These are phyloP conservation scores for Astur gentilis DNA, from an alignment of 2,113 vertebrate species.

Conservation along the genomic window DNA sequence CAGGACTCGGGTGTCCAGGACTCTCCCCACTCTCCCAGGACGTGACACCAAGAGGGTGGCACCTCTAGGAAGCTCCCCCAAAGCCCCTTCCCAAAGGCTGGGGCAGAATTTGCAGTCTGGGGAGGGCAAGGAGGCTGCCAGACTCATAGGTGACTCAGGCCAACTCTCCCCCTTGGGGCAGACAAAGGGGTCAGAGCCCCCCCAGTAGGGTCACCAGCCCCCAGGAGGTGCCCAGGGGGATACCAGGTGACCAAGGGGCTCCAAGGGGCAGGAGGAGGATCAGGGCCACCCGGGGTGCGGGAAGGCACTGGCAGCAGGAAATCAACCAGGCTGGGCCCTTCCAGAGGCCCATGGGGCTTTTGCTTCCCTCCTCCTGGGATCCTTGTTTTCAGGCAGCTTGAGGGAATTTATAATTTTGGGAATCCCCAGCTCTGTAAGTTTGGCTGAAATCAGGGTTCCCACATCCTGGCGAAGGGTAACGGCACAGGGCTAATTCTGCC, in stretches of 20 bases:
- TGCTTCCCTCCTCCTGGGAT: neutral
- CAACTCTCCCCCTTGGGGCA: neutral
- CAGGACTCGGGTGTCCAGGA: neutral
- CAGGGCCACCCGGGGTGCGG: fast-evolving
- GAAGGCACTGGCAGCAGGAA: neutral
- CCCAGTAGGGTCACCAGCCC: neutral
- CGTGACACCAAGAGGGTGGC: neutral
- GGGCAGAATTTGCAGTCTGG: neutral
- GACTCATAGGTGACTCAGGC: neutral
- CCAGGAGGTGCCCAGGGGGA: neutral
- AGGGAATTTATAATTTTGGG: neutral
- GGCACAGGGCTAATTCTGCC: fast-evolving
- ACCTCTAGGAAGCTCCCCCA: neutral
- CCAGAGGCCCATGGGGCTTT: fast-evolving
- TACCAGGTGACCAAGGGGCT: neutral
- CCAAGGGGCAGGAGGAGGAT: neutral
- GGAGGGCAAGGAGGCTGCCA: neutral
- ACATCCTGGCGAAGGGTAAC: neutral
- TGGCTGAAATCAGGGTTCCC: neutral
- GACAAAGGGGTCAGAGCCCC: neutral
- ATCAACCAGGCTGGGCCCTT: neutral
- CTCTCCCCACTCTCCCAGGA: neutral
- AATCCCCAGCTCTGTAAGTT: neutral
- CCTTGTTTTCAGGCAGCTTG: neutral
- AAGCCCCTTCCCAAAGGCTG: neutral